A percentile compares a stretch with the other conserved stretches of the same genome.
Conservation (phyloP, 2,888 invertebrate genomes). For the Leptinotarsa juncta region DNA sequence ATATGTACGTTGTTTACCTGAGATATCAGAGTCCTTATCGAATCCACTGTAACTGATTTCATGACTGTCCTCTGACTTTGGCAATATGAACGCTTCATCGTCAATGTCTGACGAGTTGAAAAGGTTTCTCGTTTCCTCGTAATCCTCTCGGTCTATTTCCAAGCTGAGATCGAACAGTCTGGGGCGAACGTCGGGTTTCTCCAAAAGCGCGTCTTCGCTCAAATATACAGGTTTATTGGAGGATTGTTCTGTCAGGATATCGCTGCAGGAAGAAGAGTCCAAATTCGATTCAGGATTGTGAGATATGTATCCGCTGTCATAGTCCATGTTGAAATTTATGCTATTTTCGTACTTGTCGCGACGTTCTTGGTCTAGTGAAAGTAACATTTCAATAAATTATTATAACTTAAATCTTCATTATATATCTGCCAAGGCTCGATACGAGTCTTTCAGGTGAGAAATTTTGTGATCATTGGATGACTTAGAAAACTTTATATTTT, state of each 20-base stretch:
- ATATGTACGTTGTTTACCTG: no score
- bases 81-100: slow-evolving; percentile 20
- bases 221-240: slow-evolving; percentile 54
- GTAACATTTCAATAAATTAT: slow-evolving; percentile 15
- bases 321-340: slow-evolving; percentile 53
- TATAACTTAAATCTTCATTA: neutral
- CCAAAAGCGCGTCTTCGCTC: slow-evolving; percentile 62
- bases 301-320: slow-evolving; percentile 64
- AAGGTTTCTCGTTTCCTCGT: slow-evolving; percentile 44
- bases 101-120: slow-evolving; percentile 49
- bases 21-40: slow-evolving; percentile 20
- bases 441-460: no score
- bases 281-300: slow-evolving; percentile 60
- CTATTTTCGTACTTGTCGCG: slow-evolving; percentile 24
- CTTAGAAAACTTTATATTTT: neutral
- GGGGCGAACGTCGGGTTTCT: slow-evolving; percentile 53
- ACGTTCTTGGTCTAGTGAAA: slow-evolving; percentile 18
- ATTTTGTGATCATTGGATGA: no score
- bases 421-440: neutral
- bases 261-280: slow-evolving; percentile 48
- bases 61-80: slow-evolving; percentile 33
- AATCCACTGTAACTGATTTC: slow-evolving; percentile 40
- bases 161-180: slow-evolving; percentile 33
- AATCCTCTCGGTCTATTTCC: slow-evolving; percentile 44
- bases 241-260: slow-evolving; percentile 20